Evolutionary conservation across 2,888 invertebrate genomes (phyloP), one percentile per base, ranked within the genome.

Genomic region (Melanostoma scalare): DNA sequence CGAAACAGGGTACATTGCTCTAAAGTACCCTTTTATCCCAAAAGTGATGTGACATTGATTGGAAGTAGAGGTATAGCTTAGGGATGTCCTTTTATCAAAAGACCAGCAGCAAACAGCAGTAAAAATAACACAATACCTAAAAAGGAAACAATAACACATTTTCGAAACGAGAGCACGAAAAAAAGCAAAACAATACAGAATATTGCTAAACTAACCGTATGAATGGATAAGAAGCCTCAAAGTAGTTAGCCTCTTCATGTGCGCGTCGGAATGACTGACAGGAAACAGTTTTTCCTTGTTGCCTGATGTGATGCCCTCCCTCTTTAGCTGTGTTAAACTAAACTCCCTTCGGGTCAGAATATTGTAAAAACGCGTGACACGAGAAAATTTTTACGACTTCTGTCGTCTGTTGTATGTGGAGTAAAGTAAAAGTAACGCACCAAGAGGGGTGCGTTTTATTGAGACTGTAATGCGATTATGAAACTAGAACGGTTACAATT

Each of bases 31-130:
- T 68, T 77, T 72, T 77, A 35, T 55, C 42, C 36, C 61, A 20
- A 78, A 82, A 84, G 78, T 84, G 84, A 84, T 84, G 84, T 84
- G 84, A 84, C 84, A 84, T 84, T 84, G 84, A 84, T 84, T 84
- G 84, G 74, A 52, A 75, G 31, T 50, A 48, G 48, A 48, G 20
- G 44, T 38, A n/a, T n/a, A 67, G 71, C 71, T 71, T 65, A 82
- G 63, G 84, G 84, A 71, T 78, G 84, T 69, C 58, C 52, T 33
- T 74, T 40, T 20, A 20, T 42, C 30, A 67, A 71, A 75, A 52
- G 10, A 75, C 67, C 67, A 74, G 58, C 52, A 31, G n/a, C 36
- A 48, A 48, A 1, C 30, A 69, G 58, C 10, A 46, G 61, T 35
- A 36, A 6, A 38, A 38, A 44, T 38, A 50, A 63, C 38, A 30